These are phyloP conservation scores for Valencia hispanica DNA, from an alignment of 2,797 vertebrate genomes.

Conservation along the genomic window DNA sequence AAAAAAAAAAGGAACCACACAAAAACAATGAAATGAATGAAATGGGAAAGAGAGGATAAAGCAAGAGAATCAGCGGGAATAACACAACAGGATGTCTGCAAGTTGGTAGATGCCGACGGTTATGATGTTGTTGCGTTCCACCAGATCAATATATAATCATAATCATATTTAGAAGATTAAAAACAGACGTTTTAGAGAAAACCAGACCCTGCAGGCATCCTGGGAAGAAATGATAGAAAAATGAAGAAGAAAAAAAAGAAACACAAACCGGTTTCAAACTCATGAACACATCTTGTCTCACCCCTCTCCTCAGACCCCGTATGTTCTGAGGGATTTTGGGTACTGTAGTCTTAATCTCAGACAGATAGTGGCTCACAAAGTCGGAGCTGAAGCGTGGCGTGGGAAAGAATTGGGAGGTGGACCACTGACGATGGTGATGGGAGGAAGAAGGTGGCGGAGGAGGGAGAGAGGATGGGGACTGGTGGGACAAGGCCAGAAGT, in stretches of 20 bases:
- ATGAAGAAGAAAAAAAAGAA: neutral
- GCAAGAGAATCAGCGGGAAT: neutral
- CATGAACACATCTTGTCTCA: constrained; percentile 81
- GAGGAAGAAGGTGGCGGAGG: constrained; percentile 60
- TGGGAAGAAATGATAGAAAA: neutral
- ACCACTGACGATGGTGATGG: constrained; percentile 83
- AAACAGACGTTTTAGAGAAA: neutral
- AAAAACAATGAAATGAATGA: neutral
- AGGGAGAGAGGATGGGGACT: constrained; percentile 59
- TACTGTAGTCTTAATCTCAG: constrained; percentile 93
- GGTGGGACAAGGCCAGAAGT: constrained; percentile 47
- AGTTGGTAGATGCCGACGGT: no score
- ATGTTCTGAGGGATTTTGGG: constrained; percentile 92
- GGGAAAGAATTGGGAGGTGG: constrained; percentile 85
- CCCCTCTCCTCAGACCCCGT: constrained; percentile 93
- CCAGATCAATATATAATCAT: no score
- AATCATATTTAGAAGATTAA: no score
- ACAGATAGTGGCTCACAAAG: constrained; percentile 92
- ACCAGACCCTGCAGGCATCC: constrained; percentile 50
- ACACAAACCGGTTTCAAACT: constrained; percentile 32
- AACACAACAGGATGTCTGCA: constrained; percentile 41
- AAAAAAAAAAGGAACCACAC: constrained; percentile 14
- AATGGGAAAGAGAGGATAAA: neutral
- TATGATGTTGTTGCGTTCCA: neutral
- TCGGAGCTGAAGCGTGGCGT: constrained; percentile 89